Percentiles rank a stretch among this genome's conserved stretches.
Evolutionary conservation across 2,888 invertebrate species (phyloP).

Genomic region (Syrista parreyssii): DNA sequence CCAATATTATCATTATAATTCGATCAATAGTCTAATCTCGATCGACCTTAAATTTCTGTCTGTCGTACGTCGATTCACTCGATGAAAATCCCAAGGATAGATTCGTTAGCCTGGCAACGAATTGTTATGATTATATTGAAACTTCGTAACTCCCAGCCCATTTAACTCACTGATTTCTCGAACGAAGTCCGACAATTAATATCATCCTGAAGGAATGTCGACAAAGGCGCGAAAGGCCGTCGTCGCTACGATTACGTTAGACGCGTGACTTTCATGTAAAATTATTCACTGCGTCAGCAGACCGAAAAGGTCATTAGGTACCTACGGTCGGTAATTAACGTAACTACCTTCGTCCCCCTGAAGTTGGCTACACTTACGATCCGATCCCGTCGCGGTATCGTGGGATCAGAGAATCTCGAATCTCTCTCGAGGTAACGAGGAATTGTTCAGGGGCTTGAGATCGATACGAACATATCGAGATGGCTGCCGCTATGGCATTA

Average conservation of each 20-base stretch:
- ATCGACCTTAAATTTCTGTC: too few relatives aligned
- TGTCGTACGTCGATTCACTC: too few relatives aligned
- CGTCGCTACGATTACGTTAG: background rate
- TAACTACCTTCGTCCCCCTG: conserved; percentile 30
- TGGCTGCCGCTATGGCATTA: background rate
- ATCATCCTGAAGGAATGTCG: background rate
- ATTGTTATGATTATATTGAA: too few relatives aligned
- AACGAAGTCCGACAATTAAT: too few relatives aligned
- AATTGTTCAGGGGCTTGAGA: background rate
- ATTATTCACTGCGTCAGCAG: conserved; percentile 33
- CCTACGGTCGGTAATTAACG: conserved; percentile 33
- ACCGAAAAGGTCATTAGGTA: conserved; percentile 35
- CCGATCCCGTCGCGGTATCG: background rate
- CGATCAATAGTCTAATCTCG: too few relatives aligned
- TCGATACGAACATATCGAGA: background rate
- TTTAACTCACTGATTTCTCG: background rate
- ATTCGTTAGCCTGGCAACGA: too few relatives aligned
- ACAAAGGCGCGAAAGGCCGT: background rate
- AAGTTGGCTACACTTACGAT: background rate
- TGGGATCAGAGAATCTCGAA: background rate
- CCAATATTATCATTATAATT: too few relatives aligned
- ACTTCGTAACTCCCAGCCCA: background rate
- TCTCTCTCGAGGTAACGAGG: background rate
- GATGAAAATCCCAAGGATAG: too few relatives aligned
- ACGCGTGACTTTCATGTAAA: conserved; percentile 22